Evolutionary conservation across 2,113 vertebrate species (phyloP), one percentile per base, ranked within the genome.

Genomic region (Aegotheles bennettii): DNA sequence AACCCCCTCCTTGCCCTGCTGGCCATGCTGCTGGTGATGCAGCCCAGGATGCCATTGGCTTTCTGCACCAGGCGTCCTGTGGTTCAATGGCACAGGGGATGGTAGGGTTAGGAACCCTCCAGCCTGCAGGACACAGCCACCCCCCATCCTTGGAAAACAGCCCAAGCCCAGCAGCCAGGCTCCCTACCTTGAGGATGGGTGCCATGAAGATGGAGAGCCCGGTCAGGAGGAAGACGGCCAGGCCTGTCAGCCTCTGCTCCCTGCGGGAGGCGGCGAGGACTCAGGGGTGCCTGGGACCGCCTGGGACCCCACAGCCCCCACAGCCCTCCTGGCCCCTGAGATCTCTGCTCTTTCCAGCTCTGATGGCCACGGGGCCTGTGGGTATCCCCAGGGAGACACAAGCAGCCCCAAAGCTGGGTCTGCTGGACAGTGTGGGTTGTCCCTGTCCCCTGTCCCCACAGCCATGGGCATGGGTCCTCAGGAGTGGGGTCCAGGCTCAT

Each of bases 171-270:
- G n/a, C 53, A 74, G 23, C 45, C 45, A 51, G 47, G 53, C n/a
- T 53, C 43, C 64, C 60, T 98, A 98, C 98, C 98, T 98, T 97
- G 84, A 98, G 98, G 69, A 98, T 8, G 0, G 98, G 98, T 33
- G 98, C 98, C 94, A 98, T 89, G 94, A 98, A 98, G 60, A 98
- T 42, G 0, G 98, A 98, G 25, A 94, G 12, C 13, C 98, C 98
- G 7, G 90, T 98, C 36, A 98, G 97, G 57, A 97, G n/a, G 69
- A 98, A 98, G 78, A 98, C 97, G 5, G 84, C 67, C 90, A 98
- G 84, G 28, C 98, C 98, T 0, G 98, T 98, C 93, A 98, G 80
- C 86, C 98, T 97, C 96, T 98, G 98, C 69, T 98, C 98, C 85
- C 98, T 98, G 96, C 3, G 38, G 90, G 76, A 7, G 50, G 53